Evolutionary conservation across 1,140 invertebrate species (phyloP), one percentile per base, ranked within the genome.

Genomic region (Babylonia areolata): DNA sequence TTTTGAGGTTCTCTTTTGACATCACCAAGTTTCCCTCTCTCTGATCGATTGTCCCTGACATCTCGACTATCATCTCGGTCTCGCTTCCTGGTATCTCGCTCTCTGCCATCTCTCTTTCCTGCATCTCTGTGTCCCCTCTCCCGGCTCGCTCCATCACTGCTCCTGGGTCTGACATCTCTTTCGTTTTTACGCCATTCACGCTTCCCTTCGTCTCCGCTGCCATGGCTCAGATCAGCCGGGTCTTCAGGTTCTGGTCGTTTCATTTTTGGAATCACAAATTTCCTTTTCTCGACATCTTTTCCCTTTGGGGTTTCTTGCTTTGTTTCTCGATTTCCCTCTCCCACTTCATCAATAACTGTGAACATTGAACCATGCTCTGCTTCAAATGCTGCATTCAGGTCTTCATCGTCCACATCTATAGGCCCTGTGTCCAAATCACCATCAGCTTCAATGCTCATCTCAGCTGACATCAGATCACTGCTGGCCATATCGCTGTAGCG

Each of bases 211-310:
- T 77, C 75, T 11, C 46, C n/a, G 17, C 46, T 80, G 46, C 40
- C 37, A 31, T 33, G 0, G 17, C n/a, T 28, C 23, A 15, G 17
- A 12, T 80, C 77, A 42, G 20, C 23, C 15, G 3, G 9, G 9
- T 39, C 1, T 77, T 35, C 37, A 80, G 1, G 15, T 20, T 42
- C 77, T 79, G 77, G 37, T 42, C 40, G 23, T 39, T 51, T 80
- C 40, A 80, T 2, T 80, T 54, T 80, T 31, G 78, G 78, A 80
- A 80, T 80, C 23, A 80, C 78, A 58, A 35, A 80, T 33, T 58
- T 80, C n/a, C 54, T 33, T 54, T 3, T 54, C 23, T 11, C 28
- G 2, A 31, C n/a, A n/a, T 31, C 78, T 12, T 54, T 33, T 39
- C 12, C 20, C 31, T n/a, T 31, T 28, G 78, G 15, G 42, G 23